Percentiles rank a stretch among this genome's conserved stretches.
phyloP scores from a whole-genome alignment of 1,140 invertebrate species.

The Pissodes strobi region DNA sequence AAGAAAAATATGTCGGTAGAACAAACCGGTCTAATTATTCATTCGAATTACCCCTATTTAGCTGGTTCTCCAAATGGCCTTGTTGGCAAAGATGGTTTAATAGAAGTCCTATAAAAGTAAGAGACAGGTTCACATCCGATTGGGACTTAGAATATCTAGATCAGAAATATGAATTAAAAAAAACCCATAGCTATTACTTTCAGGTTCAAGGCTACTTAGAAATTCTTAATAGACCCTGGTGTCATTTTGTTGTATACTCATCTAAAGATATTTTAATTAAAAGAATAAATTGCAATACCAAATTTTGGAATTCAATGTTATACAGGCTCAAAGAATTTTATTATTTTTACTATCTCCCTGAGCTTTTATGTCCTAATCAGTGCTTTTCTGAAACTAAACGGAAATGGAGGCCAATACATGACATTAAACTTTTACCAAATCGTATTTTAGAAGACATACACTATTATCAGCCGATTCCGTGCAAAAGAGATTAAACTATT shows the following conservation, averaged over 20 bases:
- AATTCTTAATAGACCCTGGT: slow-evolving; percentile 1
- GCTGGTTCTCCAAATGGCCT: not conserved
- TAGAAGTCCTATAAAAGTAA: not conserved
- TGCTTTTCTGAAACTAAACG: too few species aligned
- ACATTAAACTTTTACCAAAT: too few species aligned
- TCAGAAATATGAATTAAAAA: not conserved
- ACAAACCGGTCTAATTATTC: too few species aligned
- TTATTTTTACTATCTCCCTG: too few species aligned
- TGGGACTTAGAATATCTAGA: not conserved
- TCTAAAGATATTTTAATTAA: not conserved
- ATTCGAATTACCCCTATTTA: too few species aligned
- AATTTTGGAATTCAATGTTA: not conserved
- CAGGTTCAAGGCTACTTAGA: not conserved
- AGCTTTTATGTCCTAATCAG: too few species aligned
- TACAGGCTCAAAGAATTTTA: not conserved
- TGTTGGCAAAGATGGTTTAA: not conserved
- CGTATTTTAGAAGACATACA: too few species aligned
- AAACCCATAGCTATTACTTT: not conserved
- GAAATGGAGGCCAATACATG: too few species aligned
- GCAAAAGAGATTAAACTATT: too few species aligned
- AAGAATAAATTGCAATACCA: not conserved
- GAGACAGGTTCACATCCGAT: not conserved
- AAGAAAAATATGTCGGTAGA: too few species aligned
- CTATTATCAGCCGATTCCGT: too few species aligned
- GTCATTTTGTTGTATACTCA: not conserved